Evolutionary conservation across 64 coral and sea anemone genomes (phyloP), one percentile per base, ranked within the genome.

Genomic region (Cladopsammia gracilis): DNA sequence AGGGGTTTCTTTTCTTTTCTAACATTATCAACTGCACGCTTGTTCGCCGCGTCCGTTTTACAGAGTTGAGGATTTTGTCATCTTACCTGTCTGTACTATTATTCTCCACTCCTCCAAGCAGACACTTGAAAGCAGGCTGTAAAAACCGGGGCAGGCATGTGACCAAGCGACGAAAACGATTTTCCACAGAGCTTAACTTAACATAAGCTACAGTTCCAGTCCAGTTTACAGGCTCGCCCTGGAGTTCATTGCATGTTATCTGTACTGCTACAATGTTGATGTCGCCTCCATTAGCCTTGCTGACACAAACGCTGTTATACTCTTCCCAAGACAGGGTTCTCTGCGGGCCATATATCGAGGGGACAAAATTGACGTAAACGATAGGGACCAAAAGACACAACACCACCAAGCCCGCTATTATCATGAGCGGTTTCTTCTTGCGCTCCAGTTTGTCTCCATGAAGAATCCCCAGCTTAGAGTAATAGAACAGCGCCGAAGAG

Each of bases 321-420:
- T 81, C 58, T 15, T 89, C 62, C 95, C 95, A 96, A 2, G 77
- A 76, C 11, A 91, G 25, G 23, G 71, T 5, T 25, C 65, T 89
- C 18, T 49, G 49, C 10, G 15, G 4, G 15, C 78, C 34, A 42
- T 89, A 52, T 79, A 69, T 60, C 25, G 71, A 73, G 20, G 95
- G 95, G 15, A 96, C 83, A 80, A 93, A 96, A 19, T 89, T 92
- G 9, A 86, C 86, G 62, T 93, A 96, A 25, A 96, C 24, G 22
- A 96, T 86, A 26, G 95, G 95, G 4, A 87, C 90, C 66, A 96
- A 83, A 45, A 96, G 90, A 59, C 90, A 93, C 14, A 93, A 75
- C 14, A 96, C 90, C 4, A 89, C 86, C 8, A 79, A 65, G 22
- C 53, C 86, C 11, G 93, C 71, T 3, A 54, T 86, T 22, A 69